These are phyloP conservation scores for Colaptes auratus DNA, from an alignment of 2,113 vertebrate species.

Conservation along the genomic window DNA sequence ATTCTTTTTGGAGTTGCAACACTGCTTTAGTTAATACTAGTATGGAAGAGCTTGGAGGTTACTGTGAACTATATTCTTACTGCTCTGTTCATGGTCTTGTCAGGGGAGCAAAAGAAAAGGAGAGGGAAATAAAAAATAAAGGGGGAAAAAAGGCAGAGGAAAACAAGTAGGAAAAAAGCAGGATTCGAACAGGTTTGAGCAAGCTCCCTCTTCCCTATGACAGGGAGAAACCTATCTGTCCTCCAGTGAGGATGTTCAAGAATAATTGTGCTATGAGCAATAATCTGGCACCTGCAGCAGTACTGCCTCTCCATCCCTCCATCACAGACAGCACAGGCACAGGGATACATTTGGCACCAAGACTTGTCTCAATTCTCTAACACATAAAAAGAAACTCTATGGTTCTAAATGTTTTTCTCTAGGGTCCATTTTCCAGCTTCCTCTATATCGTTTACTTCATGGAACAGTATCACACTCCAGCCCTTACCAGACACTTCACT, in stretches of 20 bases:
- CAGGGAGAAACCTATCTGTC: not conserved
- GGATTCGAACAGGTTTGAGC: not conserved
- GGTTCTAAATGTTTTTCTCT: not conserved
- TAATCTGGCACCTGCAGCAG: not conserved
- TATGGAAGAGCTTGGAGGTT: fast-evolving
- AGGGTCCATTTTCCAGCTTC: not conserved
- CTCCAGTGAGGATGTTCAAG: not conserved
- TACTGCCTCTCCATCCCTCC: not conserved
- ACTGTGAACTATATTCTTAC: not conserved
- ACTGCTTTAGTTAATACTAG: not conserved
- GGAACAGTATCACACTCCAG: not conserved
- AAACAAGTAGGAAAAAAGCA: not conserved
- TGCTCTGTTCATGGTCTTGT: not conserved
- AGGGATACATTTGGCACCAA: not conserved
- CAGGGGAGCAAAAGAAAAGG: not conserved
- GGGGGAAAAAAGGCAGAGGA: not conserved
- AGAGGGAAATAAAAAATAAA: not conserved
- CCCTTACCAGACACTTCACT: not conserved
- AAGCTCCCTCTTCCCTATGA: not conserved
- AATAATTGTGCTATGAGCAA: not conserved
- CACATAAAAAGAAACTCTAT: not conserved
- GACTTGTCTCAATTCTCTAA: not conserved
- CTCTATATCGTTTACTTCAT: not conserved
- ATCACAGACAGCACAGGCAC: not conserved
- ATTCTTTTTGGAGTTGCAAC: not conserved